Conservation (phyloP, 2,797 vertebrate genomes). For the Sus cebifrons region DNA sequence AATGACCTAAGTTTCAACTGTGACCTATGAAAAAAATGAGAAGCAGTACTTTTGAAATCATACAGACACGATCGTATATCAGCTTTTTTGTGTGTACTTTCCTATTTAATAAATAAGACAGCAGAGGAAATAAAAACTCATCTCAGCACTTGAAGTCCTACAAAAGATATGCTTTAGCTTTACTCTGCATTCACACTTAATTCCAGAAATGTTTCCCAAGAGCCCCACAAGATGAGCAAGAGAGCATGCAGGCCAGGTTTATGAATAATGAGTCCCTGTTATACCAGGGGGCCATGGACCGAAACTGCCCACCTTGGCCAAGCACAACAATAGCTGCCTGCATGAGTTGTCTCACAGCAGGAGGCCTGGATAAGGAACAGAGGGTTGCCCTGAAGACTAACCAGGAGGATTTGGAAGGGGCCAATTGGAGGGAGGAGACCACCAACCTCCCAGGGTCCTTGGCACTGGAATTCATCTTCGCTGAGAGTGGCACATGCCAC, state of each 20-base stretch:
- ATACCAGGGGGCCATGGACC: neutral
- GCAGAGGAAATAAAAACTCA: slow-evolving; percentile 86
- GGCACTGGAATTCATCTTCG: too few relatives aligned
- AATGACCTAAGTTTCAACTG: neutral
- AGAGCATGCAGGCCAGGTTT: neutral
- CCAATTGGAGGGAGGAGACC: too few relatives aligned
- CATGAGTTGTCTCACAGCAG: too few relatives aligned
- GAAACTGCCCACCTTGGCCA: too few relatives aligned
- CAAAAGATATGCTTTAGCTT: slow-evolving; percentile 64
- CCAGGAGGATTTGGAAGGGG: too few relatives aligned
- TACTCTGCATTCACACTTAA: slow-evolving; percentile 50
- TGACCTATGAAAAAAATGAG: neutral
- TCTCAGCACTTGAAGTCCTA: slow-evolving; percentile 81
- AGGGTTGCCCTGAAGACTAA: too few relatives aligned
- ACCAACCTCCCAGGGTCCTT: too few relatives aligned
- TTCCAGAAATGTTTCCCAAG: slow-evolving; percentile 77
- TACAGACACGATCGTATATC: too few relatives aligned
- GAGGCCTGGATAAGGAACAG: too few relatives aligned
- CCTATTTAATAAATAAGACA: neutral
- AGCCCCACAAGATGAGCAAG: slow-evolving; percentile 79
- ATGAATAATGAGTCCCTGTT: rapidly evolving
- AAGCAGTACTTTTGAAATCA: neutral
- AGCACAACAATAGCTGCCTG: too few relatives aligned
- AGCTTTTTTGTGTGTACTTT: neutral
- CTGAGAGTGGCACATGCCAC: too few relatives aligned